These are phyloP conservation scores for Acleris sparsana DNA, from an alignment of 2,888 invertebrate species.

Conservation along the genomic window DNA sequence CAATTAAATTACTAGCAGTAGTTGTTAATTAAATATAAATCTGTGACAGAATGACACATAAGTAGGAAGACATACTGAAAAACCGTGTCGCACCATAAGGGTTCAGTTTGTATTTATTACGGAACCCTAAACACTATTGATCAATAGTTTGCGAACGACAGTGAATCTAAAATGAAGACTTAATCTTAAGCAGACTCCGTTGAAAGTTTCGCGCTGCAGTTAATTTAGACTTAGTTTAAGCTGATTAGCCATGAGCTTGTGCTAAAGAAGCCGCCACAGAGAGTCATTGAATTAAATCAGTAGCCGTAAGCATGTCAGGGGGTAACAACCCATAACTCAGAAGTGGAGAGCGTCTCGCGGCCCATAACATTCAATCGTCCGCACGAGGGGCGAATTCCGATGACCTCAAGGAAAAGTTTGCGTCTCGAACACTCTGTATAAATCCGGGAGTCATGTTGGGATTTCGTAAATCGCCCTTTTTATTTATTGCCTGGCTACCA, in stretches of 20 bases:
- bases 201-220: neutral
- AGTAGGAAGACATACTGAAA: too few relatives aligned
- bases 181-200: constrained; percentile 4
- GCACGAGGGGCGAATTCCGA: constrained; percentile 79
- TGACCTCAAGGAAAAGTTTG: constrained; percentile 79
- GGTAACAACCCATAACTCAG: constrained; percentile 73
- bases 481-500: constrained; percentile 75
- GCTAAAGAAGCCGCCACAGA: constrained; percentile 3
- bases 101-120: too few relatives aligned
- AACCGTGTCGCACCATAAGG: too few relatives aligned
- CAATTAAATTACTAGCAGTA: too few relatives aligned
- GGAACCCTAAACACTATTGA: too few relatives aligned
- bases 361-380: constrained; percentile 81
- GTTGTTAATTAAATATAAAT: too few relatives aligned
- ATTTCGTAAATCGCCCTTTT: constrained; percentile 80
- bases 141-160: too few relatives aligned
- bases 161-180: constrained; percentile 1
- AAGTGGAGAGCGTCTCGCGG: constrained; percentile 75
- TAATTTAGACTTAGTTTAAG: constrained; percentile 5
- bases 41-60: too few relatives aligned
- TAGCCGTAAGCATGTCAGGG: constrained; percentile 67
- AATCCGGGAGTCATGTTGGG: constrained; percentile 79
- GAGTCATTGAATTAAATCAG: constrained; percentile 70
- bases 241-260: constrained; percentile 17
- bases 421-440: constrained; percentile 76